Conservation (phyloP, 2,797 vertebrate genomes). For the Darevskia mixta region DNA sequence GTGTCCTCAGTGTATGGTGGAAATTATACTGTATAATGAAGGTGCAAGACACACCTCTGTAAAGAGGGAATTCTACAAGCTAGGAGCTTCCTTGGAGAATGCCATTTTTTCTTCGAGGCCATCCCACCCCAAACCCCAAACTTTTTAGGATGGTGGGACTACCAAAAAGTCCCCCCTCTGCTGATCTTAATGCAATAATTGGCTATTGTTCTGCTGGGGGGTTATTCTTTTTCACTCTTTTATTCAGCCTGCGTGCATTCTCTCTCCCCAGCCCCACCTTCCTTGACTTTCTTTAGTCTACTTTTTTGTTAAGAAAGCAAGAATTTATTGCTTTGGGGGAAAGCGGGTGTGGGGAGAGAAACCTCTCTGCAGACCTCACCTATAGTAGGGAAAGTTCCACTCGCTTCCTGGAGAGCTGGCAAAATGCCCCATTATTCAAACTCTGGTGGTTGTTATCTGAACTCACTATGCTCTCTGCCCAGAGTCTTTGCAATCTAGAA, state of each 20-base stretch:
- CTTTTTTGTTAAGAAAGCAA: not conserved
- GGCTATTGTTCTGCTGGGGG: no score
- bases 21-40: no score
- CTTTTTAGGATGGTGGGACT: no score
- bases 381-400: not conserved
- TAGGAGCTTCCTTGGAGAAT: no score
- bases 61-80: no score
- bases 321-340: not conserved
- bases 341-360: not conserved
- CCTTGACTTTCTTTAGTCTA: no score
- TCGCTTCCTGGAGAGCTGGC: not conserved
- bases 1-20: no score
- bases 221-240: not conserved
- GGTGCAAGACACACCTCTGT: no score
- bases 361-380: not conserved
- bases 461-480: not conserved
- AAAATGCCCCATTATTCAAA: not conserved
- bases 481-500: not conserved
- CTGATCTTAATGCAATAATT: no score
- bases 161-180: no score
- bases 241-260: not conserved
- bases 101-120: no score
- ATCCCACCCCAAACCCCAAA: no score
- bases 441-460: not conserved
- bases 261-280: not conserved